Evolutionary conservation across 2,888 invertebrate species (phyloP).

Genomic region (Drosophila lacicola): DNA sequence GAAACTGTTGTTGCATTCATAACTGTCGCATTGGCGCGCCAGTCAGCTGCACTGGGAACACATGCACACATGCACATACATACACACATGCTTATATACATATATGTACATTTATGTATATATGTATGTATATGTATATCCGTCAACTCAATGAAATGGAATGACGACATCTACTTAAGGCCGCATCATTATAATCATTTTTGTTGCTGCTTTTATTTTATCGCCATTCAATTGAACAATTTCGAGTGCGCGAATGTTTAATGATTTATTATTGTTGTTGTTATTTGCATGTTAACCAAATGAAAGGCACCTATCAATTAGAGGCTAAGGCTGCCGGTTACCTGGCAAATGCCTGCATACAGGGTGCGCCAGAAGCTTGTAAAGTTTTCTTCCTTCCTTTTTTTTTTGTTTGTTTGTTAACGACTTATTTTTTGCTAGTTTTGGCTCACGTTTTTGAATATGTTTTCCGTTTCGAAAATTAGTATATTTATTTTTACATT

Average conservation of each 20-base stretch:
- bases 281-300: conserved; percentile 58
- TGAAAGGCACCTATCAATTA: conserved; percentile 53
- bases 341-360: conserved; percentile 31
- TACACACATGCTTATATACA: conserved; percentile 7
- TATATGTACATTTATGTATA: conserved; percentile 1
- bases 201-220: conserved; percentile 40
- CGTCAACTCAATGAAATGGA: conserved; percentile 45
- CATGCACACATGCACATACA: background rate
- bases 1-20: conserved; percentile 66
- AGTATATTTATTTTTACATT: conserved; percentile 53
- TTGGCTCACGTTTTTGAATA: conserved; percentile 5
- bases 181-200: conserved; percentile 34
- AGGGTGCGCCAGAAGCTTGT: conserved; percentile 25
- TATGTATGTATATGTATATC: conserved; percentile 22
- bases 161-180: conserved; percentile 60
- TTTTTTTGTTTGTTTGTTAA: background rate
- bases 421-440: background rate
- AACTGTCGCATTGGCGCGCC: conserved; percentile 33
- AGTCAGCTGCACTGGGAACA: conserved; percentile 33
- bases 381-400: background rate
- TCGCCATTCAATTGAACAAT: conserved; percentile 50
- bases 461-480: conserved; percentile 4
- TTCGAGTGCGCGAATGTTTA: conserved; percentile 32
- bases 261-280: conserved; percentile 44
- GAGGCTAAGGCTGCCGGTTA: conserved; percentile 49